Conservation (phyloP, 2,113 vertebrate genomes). For the Gasterosteus nipponicus region DNA sequence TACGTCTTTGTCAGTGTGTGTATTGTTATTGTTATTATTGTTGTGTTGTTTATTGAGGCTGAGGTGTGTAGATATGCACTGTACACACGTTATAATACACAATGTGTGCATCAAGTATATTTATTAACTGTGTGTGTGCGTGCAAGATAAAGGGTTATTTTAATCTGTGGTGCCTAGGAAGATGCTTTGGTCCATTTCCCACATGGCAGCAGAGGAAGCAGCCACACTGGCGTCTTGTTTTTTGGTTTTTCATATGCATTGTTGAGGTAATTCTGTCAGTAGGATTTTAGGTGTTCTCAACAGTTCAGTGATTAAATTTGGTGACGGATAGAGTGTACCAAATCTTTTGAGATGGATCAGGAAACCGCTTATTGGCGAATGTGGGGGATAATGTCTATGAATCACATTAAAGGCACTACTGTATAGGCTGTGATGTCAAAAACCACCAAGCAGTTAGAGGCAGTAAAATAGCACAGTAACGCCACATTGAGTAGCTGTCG, state of each 20-base stretch:
- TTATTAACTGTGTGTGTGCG: not conserved
- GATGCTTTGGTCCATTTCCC: not conserved
- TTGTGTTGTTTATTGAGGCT: too few relatives aligned
- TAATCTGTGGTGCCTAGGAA: not conserved
- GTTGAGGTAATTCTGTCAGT: not conserved
- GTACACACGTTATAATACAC: not conserved
- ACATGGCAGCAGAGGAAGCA: not conserved
- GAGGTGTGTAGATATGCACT: not conserved
- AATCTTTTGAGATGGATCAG: not conserved
- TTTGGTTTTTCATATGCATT: not conserved
- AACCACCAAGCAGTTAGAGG: not conserved
- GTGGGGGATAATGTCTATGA: not conserved
- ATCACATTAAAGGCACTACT: not conserved
- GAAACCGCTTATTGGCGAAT: not conserved
- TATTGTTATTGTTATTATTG: not conserved
- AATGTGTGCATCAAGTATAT: not conserved
- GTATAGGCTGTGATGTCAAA: not conserved
- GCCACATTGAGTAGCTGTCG: slow-evolving; percentile 1
- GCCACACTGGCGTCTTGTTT: not conserved
- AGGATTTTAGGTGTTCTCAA: not conserved
- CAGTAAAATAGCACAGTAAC: not conserved
- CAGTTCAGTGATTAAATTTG: not conserved
- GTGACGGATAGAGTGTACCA: not conserved
- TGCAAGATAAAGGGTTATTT: not conserved
- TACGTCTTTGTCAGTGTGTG: too few relatives aligned